These are phyloP conservation scores for Drosophila maculinotata DNA, from an alignment of 2,888 invertebrate species.

Conservation along the genomic window DNA sequence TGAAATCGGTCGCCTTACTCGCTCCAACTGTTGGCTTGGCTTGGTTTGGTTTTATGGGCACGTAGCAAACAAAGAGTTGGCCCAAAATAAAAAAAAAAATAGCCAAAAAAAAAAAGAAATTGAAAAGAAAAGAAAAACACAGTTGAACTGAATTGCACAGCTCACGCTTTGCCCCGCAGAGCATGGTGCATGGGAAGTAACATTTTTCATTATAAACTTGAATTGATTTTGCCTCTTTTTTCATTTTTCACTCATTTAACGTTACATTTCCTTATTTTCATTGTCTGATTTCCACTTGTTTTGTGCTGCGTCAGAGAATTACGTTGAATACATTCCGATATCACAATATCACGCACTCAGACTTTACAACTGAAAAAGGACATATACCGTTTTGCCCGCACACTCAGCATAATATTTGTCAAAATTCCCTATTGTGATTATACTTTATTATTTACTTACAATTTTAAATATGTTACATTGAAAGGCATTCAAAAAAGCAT, in stretches of 20 bases:
- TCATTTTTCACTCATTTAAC: slow-evolving; percentile 42
- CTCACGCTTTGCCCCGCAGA: slow-evolving; percentile 5
- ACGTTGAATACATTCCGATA: slow-evolving; percentile 3
- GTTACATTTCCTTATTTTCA: slow-evolving; percentile 37
- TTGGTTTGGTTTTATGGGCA: slow-evolving; percentile 54
- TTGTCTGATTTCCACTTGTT: slow-evolving; percentile 36
- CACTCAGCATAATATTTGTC: background rate
- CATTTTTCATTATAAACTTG: slow-evolving; percentile 50
- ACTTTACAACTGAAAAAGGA: background rate
- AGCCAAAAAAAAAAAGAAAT: slow-evolving; percentile 11
- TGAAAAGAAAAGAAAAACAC: slow-evolving; percentile 36
- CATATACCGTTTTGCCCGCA: background rate
- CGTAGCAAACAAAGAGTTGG: slow-evolving; percentile 56
- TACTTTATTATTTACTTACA: background rate
- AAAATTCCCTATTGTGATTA: background rate
- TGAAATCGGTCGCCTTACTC: slow-evolving; percentile 39
- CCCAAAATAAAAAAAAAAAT: slow-evolving; percentile 6
- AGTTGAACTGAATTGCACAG: slow-evolving; percentile 33
- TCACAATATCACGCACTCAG: background rate
- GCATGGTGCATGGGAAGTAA: slow-evolving; percentile 20
- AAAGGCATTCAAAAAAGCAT: no score
- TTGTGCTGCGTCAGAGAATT: slow-evolving; percentile 30
- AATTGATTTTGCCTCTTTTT: slow-evolving; percentile 44
- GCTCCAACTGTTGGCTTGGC: slow-evolving; percentile 25
- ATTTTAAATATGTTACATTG: no score